Evolutionary conservation across 2,113 vertebrate species (phyloP).

Genomic region (Galemys pyrenaicus): DNA sequence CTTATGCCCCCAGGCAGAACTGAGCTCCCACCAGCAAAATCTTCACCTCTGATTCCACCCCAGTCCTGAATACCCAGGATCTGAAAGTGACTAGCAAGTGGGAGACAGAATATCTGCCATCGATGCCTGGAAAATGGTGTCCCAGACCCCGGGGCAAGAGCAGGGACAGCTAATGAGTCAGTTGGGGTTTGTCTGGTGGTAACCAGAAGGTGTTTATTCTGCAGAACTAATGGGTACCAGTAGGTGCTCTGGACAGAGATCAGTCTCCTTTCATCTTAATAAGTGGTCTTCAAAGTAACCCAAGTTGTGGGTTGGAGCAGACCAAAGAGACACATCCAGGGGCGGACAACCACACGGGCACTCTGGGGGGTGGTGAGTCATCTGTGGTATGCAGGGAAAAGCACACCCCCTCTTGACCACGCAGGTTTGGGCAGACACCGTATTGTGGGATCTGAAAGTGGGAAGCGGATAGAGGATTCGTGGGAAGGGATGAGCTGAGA

Average conservation of each 20-base stretch:
- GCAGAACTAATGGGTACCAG: not conserved
- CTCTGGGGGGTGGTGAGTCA: not conserved
- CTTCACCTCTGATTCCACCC: not conserved
- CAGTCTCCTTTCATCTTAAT: not conserved
- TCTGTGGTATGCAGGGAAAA: not conserved
- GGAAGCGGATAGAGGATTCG: not conserved
- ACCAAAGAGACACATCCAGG: not conserved
- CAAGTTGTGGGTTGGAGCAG: not conserved
- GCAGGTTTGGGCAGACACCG: accelerated
- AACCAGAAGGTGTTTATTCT: not conserved
- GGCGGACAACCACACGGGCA: not conserved
- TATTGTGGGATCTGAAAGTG: not conserved
- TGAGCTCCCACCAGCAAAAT: not conserved
- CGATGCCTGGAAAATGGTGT: not conserved
- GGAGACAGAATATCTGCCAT: not conserved
- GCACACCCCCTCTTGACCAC: not conserved
- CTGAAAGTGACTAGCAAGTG: not conserved
- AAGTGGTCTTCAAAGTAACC: not conserved
- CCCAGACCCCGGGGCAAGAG: not conserved
- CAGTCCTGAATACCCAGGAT: not conserved
- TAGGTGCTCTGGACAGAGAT: not conserved
- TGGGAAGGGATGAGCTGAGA: not conserved
- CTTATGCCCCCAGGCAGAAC: not conserved
- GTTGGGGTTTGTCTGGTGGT: no score
- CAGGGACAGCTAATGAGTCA: not conserved